These are phyloP conservation scores for Sphaerophoria rueppellii DNA, from an alignment of 2,888 invertebrate genomes.

Conservation along the genomic window DNA sequence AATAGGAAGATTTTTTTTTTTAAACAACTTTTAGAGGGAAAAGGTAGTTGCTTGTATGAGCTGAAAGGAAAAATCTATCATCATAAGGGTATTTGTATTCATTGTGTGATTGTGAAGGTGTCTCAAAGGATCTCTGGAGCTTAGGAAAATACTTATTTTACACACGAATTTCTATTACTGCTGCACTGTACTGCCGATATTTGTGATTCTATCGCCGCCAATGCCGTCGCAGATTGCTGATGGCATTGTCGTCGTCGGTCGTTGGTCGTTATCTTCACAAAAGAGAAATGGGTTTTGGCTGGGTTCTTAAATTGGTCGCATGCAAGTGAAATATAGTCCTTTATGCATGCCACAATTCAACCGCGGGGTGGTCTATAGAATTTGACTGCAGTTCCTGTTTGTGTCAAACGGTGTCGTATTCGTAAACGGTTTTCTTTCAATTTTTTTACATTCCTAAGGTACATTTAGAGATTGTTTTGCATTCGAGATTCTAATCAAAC, in stretches of 20 bases:
- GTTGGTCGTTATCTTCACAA: conserved; percentile 35
- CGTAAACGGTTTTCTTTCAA: not conserved
- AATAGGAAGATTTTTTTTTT: conserved; percentile 33
- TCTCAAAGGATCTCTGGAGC: conserved; percentile 67
- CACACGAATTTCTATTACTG: conserved; percentile 52
- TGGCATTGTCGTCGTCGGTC: conserved; percentile 5
- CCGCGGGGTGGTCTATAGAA: conserved; percentile 7
- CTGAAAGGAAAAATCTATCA: conserved; percentile 50
- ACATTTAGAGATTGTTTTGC: too few relatives aligned
- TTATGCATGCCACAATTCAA: not conserved
- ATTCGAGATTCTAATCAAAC: too few relatives aligned
- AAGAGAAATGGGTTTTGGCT: conserved; percentile 39
- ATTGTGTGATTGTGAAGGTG: conserved; percentile 51
- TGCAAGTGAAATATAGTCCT: conserved; percentile 40
- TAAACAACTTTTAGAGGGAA: conserved; percentile 9
- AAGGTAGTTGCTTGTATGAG: conserved; percentile 12
- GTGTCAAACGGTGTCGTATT: conserved; percentile 4
- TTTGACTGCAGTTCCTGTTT: conserved; percentile 38
- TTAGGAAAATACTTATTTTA: conserved; percentile 54
- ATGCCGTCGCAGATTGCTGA: not conserved
- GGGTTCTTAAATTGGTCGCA: conserved; percentile 29
- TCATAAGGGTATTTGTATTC: not conserved
- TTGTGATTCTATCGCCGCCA: conserved; percentile 6
- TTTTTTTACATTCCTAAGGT: too few relatives aligned
- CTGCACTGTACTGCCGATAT: conserved; percentile 27